Conservation (phyloP, 1,140 invertebrate species). For the Limonius californicus region DNA sequence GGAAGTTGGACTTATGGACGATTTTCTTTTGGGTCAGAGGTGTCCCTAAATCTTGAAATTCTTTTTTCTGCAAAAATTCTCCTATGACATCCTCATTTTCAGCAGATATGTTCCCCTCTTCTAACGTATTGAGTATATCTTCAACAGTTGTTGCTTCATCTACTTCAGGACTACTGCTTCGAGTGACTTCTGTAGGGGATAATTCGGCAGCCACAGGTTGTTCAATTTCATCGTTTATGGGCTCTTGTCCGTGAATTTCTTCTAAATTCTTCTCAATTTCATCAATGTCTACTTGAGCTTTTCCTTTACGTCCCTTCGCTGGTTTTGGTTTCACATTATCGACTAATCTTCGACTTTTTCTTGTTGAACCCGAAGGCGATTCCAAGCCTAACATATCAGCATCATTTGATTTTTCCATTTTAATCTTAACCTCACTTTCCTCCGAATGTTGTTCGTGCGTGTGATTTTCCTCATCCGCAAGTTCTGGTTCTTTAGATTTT, state of each 20-base stretch:
- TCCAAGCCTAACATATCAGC: neutral
- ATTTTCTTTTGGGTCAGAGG: neutral
- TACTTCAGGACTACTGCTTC: neutral
- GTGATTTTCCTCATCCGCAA: neutral
- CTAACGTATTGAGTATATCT: neutral
- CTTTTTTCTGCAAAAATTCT: neutral
- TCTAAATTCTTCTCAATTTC: conserved; percentile 13
- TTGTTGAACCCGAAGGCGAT: neutral
- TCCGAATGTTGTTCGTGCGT: too few relatives aligned
- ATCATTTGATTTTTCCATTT: too few relatives aligned
- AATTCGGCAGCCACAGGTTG: neutral
- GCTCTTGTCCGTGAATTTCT: conserved; percentile 3
- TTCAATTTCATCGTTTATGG: neutral
- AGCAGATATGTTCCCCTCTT: neutral
- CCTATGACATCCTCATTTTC: neutral
- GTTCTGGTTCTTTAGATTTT: neutral
- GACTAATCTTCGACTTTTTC: neutral
- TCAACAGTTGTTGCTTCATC: neutral
- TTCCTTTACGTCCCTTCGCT: neutral
- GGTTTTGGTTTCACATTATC: neutral
- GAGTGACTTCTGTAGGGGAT: neutral
- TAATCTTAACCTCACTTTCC: too few relatives aligned
- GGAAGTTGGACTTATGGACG: conserved; percentile 1
- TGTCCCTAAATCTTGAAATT: neutral
- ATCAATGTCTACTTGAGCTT: conserved; percentile 12